Percentiles rank a stretch among this genome's conserved stretches.
Conservation (phyloP, 2,113 vertebrate genomes). For the Calyptommatus sinebrachiatus region DNA sequence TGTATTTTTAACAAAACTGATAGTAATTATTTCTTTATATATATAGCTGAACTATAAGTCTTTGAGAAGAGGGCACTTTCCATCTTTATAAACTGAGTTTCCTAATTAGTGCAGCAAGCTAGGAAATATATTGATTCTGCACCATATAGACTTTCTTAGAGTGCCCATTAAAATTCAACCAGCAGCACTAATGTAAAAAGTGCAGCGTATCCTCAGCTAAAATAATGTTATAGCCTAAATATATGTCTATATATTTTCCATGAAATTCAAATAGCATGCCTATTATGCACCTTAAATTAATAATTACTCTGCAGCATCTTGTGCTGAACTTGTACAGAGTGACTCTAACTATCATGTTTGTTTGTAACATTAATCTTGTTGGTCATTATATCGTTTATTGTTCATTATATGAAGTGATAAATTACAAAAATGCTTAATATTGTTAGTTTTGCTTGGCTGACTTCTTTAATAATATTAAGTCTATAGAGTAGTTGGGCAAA, state of each 20-base stretch:
- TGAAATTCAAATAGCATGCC: conserved; percentile 17
- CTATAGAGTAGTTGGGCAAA: conserved; percentile 69
- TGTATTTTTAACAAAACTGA: background rate
- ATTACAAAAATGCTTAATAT: conserved; percentile 72
- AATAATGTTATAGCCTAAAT: conserved; percentile 7
- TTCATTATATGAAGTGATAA: conserved; percentile 72
- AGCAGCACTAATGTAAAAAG: conserved; percentile 18
- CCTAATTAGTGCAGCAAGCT: background rate
- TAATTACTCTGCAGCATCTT: conserved; percentile 49
- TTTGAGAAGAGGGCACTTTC: background rate
- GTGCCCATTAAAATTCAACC: background rate
- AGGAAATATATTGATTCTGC: conserved; percentile 17
- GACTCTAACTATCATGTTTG: conserved; percentile 66
- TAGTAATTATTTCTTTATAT: background rate
- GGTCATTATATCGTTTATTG: conserved; percentile 72
- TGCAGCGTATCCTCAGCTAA: conserved; percentile 12
- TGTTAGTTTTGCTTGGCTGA: conserved; percentile 73
- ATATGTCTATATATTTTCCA: conserved; percentile 13
- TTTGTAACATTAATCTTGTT: conserved; percentile 74
- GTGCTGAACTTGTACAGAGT: conserved; percentile 51
- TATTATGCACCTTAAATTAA: conserved; percentile 47
- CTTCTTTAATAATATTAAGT: conserved; percentile 72
- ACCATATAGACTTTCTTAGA: background rate
- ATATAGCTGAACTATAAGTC: background rate
- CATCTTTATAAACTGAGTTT: conserved; percentile 1